Base-by-base conservation (phyloP, 2,113 vertebrate species). In the Gopherus evgoodei region DNA sequence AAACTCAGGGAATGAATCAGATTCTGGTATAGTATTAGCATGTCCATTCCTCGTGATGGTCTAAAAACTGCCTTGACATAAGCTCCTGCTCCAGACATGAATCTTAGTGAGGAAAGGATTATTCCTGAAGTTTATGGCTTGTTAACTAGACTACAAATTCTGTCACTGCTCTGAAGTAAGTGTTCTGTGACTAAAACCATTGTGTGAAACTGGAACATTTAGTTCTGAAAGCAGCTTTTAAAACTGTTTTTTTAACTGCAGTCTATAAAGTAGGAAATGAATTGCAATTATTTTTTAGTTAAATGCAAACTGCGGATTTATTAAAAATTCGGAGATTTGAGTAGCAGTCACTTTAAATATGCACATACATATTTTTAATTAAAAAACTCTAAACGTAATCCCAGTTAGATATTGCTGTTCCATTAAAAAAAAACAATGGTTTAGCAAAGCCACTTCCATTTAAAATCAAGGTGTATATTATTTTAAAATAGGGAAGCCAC, bases 181-280 rank as follows among this genome's bases (percentile, higher is more conserved):
- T 93, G 76, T 4, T 44, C n/a, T 57, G 81, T n/a, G 76, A 90
- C 44, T 90, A n/a, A 83, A 91, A 38, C 11, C 21, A 76, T 78
- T 27, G 1, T 35, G 88, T 31, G 16, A 88, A 88, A 80, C 59
- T 0, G 25, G 87, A 87, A 35, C 10, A 49, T 21, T 81, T 44
- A 76, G 42, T 76, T 76, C 42, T 78, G 42, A 47, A 78, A 47
- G 75, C 19, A 78, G 5, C 11, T 78, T 25, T 84, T 54, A 85
- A 83, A 47, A 47, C 76, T 81, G 14, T 2, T 19, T 79, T 3
- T 16, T 79, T 94, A 83, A 82, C 42, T 85, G 8, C 65, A 83
- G 80, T 1, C 3, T 57, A 88, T 1, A 62, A 90, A 94, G 53
- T 11, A 86, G 12, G 14, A 88, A 89, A 83, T 2, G 27, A 92